Conservation (phyloP, 2,888 invertebrate species). For the Catonia carolina region DNA sequence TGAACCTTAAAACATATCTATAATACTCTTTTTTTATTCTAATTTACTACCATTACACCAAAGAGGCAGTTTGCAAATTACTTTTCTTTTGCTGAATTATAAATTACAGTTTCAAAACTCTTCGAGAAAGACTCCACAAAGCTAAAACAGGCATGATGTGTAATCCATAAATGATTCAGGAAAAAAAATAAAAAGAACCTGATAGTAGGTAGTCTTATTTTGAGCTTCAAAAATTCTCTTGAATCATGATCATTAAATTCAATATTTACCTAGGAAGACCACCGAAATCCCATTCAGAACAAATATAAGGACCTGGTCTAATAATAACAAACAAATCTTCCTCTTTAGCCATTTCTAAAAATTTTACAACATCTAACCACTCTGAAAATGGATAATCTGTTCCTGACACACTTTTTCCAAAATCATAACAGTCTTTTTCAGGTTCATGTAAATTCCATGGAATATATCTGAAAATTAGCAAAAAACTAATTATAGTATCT, state of each 20-base stretch:
- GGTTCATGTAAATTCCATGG: slow-evolving; percentile 46
- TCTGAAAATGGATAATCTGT: slow-evolving; percentile 32
- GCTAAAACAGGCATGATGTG: not conserved
- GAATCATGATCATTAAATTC: not conserved
- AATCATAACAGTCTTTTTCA: slow-evolving; percentile 40
- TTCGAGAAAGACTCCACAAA: too few relatives aligned
- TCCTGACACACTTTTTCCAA: slow-evolving; percentile 39
- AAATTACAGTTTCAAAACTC: too few relatives aligned
- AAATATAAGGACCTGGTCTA: slow-evolving; percentile 51
- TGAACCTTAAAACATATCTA: too few relatives aligned
- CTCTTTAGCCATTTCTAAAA: slow-evolving; percentile 44
- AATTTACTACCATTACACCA: too few relatives aligned
- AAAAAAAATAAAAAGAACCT: not conserved
- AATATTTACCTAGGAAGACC: slow-evolving; percentile 39
- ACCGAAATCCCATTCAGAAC: slow-evolving; percentile 50
- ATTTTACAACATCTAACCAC: slow-evolving; percentile 39
- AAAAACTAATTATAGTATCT: too few relatives aligned
- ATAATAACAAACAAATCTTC: slow-evolving; percentile 47
- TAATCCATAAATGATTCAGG: not conserved
- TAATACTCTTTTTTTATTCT: too few relatives aligned
- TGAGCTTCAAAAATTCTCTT: not conserved
- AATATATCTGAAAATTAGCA: slow-evolving; percentile 37
- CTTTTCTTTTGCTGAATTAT: too few relatives aligned
- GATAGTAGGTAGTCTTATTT: not conserved
- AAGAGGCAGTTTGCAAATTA: too few relatives aligned